Percentiles rank a stretch among this genome's conserved stretches.
These are phyloP conservation scores for Mayetiola destructor DNA, from an alignment of 2,888 invertebrate species.

Conservation along the genomic window DNA sequence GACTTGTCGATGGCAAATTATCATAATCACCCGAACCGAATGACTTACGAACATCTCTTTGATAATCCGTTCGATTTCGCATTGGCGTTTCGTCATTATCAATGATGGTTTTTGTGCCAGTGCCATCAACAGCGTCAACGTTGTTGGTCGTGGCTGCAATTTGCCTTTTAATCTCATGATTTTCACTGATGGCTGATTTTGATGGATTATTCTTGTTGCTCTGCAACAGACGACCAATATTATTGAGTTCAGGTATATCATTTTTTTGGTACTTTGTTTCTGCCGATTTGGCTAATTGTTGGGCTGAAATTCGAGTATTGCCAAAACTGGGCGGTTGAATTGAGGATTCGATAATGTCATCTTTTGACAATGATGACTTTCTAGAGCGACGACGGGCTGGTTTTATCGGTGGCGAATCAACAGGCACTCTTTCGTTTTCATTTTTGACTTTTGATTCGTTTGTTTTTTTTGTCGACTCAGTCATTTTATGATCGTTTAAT, in stretches of 20 bases:
- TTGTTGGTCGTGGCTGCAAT: neutral
- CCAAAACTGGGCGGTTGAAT: neutral
- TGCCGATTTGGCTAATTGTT: neutral
- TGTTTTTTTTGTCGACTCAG: no score
- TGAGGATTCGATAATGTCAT: neutral
- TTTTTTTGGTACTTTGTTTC: neutral
- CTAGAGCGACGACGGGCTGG: slow-evolving; percentile 23
- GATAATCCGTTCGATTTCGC: neutral
- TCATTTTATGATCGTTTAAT: neutral
- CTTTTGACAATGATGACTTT: neutral
- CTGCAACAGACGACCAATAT: neutral
- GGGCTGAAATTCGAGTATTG: neutral
- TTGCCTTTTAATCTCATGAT: neutral
- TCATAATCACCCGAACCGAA: neutral
- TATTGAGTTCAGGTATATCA: neutral
- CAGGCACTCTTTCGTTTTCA: neutral
- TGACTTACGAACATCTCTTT: neutral
- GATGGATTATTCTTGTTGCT: no score
- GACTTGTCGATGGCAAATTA: neutral
- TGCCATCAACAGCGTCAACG: neutral
- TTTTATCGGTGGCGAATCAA: slow-evolving; percentile 22
- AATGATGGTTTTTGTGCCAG: neutral
- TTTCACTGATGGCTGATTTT: no score
- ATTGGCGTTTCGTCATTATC: neutral
- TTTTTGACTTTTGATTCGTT: neutral